Percentiles rank a stretch among this genome's conserved stretches.
Conservation (phyloP, 2,113 vertebrate genomes). For the Penelope pileata region DNA sequence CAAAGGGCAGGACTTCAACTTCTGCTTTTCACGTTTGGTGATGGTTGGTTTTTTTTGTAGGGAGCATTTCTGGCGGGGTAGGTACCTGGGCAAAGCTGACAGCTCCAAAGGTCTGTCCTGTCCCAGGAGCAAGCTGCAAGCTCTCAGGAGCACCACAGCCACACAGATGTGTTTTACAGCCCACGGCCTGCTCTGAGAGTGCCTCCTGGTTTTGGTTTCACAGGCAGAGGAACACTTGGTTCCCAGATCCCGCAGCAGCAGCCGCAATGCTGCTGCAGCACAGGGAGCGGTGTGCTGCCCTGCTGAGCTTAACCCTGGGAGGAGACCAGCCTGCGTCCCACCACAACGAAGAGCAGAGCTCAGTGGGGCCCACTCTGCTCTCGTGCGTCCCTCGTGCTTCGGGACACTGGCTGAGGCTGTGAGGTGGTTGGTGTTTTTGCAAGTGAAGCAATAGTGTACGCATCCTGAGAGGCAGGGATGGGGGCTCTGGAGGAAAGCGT, state of each 20-base stretch:
- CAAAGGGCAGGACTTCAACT: neutral
- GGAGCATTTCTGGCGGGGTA: neutral
- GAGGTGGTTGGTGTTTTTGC: neutral
- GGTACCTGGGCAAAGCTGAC: neutral
- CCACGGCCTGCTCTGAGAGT: neutral
- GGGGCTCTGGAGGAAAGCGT: neutral
- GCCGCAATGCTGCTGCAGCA: rapidly evolving
- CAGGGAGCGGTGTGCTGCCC: neutral
- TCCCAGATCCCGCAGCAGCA: neutral
- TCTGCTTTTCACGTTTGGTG: rapidly evolving
- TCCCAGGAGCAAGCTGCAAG: neutral
- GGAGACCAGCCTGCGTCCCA: neutral
- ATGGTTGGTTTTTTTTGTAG: neutral
- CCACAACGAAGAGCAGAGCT: neutral
- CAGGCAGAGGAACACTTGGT: rapidly evolving
- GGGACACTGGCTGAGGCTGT: neutral
- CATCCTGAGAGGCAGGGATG: neutral
- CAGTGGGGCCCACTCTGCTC: neutral
- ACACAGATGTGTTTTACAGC: neutral
- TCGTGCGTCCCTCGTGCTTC: rapidly evolving
- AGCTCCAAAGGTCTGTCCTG: neutral
- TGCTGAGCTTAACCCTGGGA: neutral
- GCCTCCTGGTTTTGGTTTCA: neutral
- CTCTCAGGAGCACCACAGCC: neutral
- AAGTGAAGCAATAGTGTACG: too few species aligned